Percentiles rank a stretch among this genome's conserved stretches.
phyloP scores from a whole-genome alignment of 2,797 vertebrate species.

The Coracias cyanogaster region DNA sequence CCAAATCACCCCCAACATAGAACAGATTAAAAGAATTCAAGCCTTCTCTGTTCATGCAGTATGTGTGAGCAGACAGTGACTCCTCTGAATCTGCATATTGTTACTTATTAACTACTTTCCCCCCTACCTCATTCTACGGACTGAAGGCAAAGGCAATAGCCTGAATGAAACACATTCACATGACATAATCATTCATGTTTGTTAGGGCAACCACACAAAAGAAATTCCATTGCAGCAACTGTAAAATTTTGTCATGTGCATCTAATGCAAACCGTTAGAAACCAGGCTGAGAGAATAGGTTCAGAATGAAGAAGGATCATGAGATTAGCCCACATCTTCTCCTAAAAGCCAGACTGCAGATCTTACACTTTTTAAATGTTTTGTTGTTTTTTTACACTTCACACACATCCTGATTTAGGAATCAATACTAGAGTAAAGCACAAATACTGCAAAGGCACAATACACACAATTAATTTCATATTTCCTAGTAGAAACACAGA shows the following conservation, averaged over 20 bases:
- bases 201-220: neutral
- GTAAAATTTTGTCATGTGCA: neutral
- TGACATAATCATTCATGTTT: neutral
- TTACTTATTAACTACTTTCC: neutral
- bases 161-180: neutral
- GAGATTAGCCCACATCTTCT: neutral
- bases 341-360: accelerated
- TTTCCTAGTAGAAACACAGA: neutral
- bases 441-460: neutral
- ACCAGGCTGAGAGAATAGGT: neutral
- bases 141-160: neutral
- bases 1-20: neutral
- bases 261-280: neutral
- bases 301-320: neutral
- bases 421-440: neutral
- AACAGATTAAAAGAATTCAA: neutral
- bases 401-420: neutral
- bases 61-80: neutral
- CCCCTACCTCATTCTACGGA: neutral
- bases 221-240: neutral
- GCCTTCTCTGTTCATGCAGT: neutral
- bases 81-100: neutral
- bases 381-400: neutral
- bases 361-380: neutral
- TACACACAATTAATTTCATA: neutral